phyloP scores from a whole-genome alignment of 2,797 vertebrate species.

The Avahi laniger region DNA sequence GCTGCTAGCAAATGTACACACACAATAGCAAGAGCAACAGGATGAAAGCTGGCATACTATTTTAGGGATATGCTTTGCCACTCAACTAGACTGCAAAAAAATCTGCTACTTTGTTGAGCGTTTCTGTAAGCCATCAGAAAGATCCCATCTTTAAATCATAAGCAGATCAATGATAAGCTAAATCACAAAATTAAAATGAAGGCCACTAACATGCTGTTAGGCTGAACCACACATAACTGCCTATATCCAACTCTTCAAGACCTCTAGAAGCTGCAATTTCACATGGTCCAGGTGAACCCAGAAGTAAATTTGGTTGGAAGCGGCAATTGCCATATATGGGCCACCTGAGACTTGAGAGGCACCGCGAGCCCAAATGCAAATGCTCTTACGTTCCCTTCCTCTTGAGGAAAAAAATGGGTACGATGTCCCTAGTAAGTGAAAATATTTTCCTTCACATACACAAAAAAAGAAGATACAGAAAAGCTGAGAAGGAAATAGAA shows the following conservation, averaged over 20 bases:
- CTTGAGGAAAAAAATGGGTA: not conserved
- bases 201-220: not conserved
- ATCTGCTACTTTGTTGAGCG: not conserved
- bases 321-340: too few species aligned
- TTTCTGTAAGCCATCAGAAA: not conserved
- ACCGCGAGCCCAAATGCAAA: not conserved
- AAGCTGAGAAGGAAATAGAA: not conserved
- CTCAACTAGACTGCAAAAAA: not conserved
- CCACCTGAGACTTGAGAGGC: not conserved
- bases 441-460: not conserved
- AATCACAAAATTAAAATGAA: not conserved
- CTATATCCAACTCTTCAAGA: fast-evolving
- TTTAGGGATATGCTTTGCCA: not conserved
- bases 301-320: not conserved
- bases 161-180: not conserved
- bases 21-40: not conserved
- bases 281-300: not conserved
- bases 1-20: not conserved
- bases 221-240: not conserved
- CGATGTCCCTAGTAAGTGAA: not conserved
- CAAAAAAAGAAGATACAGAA: not conserved
- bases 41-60: not conserved
- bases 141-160: not conserved
- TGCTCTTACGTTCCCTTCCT: not conserved
- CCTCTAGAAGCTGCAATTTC: not conserved